Base-by-base conservation (phyloP, 2,888 invertebrate species). In the Pandemis corylana region DNA sequence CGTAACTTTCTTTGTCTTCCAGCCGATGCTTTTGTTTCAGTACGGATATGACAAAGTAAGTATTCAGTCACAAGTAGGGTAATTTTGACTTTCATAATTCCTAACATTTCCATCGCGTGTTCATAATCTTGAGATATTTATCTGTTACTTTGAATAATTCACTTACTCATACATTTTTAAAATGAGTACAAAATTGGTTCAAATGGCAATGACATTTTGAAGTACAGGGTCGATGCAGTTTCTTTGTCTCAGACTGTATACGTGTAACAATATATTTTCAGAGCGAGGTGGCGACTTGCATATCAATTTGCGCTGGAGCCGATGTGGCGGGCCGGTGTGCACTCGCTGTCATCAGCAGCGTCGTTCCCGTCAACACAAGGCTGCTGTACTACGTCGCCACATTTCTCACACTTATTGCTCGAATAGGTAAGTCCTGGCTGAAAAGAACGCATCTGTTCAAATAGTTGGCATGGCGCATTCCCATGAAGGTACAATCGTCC, bases 1-100 rank as follows among this genome's bases (percentile, higher is more conserved):
- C 84, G 89, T 95, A 64, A 95, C 95, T 7, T 96, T 96, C 78
- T 93, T 95, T 72, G 93, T 95, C n/a, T 85, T 96, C 28, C 92
- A 96, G 77, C 96, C 96, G 5, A 88, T 96, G 89, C 89, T 96
- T 76, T 87, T 96, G 80, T 93, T 93, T 72, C 95, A 95, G 77
- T 89, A 92, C 67, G 95, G 95, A 7, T 96, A 95, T 80, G 87
- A 89, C 65, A 89, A 90, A 78, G 89, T 91, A 71, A 83, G 84
- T 80, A 70, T 10, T 62, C 44, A 12, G 36, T 41, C 41, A 41
- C 20, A 65, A 61, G 49, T 61, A n/a, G 7, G 28, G 5, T 9
- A 65, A 69, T 65, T 68, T 72, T 68, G 13, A 9, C 12, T 49
- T 69, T 61, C 7, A 12, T 28, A 28, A 5, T 53, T 51, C n/a